These are phyloP conservation scores for Stenichneumon culpator DNA, from an alignment of 2,888 invertebrate genomes.

Conservation along the genomic window DNA sequence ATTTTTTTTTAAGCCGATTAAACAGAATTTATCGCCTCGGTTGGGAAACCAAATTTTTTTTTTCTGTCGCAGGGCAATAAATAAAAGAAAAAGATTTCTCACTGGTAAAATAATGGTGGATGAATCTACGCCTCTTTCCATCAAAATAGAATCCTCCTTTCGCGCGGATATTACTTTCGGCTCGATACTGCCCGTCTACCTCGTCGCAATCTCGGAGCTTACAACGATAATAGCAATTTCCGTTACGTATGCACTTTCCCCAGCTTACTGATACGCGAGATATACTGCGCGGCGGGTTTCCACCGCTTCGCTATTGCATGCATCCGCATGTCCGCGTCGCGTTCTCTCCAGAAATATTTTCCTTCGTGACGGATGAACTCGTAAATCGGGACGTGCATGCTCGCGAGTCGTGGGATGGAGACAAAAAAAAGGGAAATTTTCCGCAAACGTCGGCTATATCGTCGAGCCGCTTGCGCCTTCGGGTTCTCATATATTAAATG, in stretches of 20 bases:
- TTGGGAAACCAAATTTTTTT: background rate
- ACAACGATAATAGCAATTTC: conserved; percentile 31
- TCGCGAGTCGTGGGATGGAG: background rate
- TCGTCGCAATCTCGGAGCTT: background rate
- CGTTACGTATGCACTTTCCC: conserved; percentile 17
- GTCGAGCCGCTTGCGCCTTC: background rate
- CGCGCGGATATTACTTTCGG: background rate
- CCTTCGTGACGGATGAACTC: conserved; percentile 18
- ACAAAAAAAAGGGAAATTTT: conserved; percentile 1
- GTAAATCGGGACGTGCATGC: conserved; percentile 3
- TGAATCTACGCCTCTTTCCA: background rate
- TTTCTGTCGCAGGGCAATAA: background rate
- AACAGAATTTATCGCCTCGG: background rate
- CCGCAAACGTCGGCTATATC: conserved; percentile 10
- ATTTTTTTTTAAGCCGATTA: background rate
- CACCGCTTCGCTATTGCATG: background rate
- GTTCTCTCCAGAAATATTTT: conserved; percentile 18
- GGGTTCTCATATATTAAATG: background rate
- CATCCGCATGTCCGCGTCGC: conserved; percentile 1
- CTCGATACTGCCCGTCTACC: background rate
- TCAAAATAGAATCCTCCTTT: conserved; percentile 1
- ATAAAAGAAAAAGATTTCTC: background rate
- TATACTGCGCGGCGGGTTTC: background rate
- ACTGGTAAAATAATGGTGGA: background rate
- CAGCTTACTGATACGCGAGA: conserved; percentile 10